Base-by-base conservation (phyloP, 53 echinoderm and acorn worm genomes). In the Zoroaster sp. region DNA sequence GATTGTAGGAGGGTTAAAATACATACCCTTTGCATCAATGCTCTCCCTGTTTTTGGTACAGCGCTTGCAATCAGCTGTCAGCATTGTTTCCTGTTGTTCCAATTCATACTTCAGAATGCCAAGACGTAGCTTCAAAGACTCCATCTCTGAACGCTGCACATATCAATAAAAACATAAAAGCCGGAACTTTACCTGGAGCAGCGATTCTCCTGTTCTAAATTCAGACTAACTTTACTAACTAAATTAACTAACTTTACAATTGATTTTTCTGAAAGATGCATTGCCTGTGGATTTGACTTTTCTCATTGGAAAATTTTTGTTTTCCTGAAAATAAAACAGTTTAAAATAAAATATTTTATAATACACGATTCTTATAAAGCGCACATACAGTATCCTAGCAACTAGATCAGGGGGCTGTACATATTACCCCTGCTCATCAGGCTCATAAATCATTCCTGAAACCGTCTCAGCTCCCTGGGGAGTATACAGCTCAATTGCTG, bases 131-230 rank as follows among this genome's bases (percentile, higher is more conserved):
- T 49, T 45, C 2, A 94, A 53, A 1, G 78, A 53, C 40, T 96
- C 96, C 41, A 83, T 96, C 78, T 89, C 89, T 21, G 96, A 92
- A 77, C 86, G 74, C 96, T 96, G 73, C 17, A 30, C 23, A 21
- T n/a, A 54, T 15, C 5, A 21, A 23, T 21, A 20, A 34, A 80
- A 39, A 70, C 11, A 91, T 39, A 52, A 18, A 83, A 15, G 10
- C n/a, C 17, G 38, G 17, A 33, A 70, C 11, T 6, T 17, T 70
- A 33, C 5, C 36, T 1, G 1, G 14, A 35, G 71, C 6, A n/a
- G n/a, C n/a, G n/a, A n/a, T 71, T 6, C 17, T 7, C 17, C 36
- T 12, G 11, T 71, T 17, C 4, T 36, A n/a, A 36, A 9, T 5
- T 35, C 15, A 11, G 14, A 17, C 17, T 1, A 2, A 35, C 5